Conservation (phyloP, 2,888 invertebrate genomes). For the Leptinotarsa haldemani region DNA sequence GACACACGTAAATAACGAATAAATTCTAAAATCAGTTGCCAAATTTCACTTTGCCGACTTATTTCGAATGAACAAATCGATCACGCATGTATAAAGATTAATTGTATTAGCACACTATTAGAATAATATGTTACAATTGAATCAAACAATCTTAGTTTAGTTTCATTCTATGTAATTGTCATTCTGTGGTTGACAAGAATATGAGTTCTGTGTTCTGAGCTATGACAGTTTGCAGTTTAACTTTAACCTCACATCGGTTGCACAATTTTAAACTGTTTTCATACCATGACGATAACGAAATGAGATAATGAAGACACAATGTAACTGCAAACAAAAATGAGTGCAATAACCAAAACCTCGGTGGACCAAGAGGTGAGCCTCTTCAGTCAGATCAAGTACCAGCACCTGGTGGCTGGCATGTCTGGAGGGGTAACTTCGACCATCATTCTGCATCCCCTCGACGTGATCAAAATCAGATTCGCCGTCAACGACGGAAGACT, state of each 20-base stretch:
- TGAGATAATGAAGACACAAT: conserved; percentile 11
- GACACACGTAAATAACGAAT: too few species aligned
- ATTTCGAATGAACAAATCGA: too few species aligned
- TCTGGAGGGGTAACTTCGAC: conserved; percentile 96
- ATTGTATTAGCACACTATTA: too few species aligned
- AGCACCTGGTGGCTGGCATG: conserved; percentile 95
- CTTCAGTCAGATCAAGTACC: conserved; percentile 81
- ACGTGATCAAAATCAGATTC: conserved; percentile 97
- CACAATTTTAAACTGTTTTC: background rate
- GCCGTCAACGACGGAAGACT: conserved; percentile 94
- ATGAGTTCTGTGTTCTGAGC: background rate
- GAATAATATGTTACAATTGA: too few species aligned
- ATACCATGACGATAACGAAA: background rate
- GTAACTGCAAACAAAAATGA: conserved; percentile 27
- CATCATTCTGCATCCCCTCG: conserved; percentile 92
- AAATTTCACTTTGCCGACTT: too few species aligned
- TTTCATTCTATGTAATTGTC: too few species aligned
- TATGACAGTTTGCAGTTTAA: background rate
- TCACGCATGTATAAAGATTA: too few species aligned
- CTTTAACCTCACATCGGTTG: conserved; percentile 2
- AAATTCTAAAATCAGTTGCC: too few species aligned
- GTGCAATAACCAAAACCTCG: conserved; percentile 27
- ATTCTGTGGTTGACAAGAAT: too few species aligned
- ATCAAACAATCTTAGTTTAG: too few species aligned
- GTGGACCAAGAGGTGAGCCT: conserved; percentile 35